Base-by-base conservation (phyloP, 2,888 invertebrate genomes). In the Dorcus parallelipipedus region DNA sequence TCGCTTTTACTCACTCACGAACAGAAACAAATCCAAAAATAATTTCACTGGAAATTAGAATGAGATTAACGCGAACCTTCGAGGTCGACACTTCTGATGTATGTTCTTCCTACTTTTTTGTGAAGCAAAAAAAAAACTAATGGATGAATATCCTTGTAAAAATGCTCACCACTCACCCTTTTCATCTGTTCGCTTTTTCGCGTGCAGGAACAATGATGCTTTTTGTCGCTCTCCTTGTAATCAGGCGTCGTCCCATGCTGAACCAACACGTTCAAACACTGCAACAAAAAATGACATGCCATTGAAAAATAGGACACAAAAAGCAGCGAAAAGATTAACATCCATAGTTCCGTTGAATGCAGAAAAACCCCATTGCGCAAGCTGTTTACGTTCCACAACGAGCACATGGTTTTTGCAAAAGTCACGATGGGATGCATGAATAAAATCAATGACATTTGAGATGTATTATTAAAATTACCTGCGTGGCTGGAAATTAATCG, bases 201-300 rank as follows among this genome's bases (percentile, higher is more conserved):
- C 14, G 71, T 69, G 67, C 82, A 81, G 2, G 80, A 79, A 70
- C 79, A 78, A 65, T 76, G 68, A 66, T 74, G 64, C 68, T 78
- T 69, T 57, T 69, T 67, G 8, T 74, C 73, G 68, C 78, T 75
- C 68, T 82, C 81, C 74, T 82, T 82, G 74, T 84, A 85, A 71
- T 88, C 87, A 51, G 87, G 84, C 9, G 85, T 83, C 6, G 90
- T 87, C 3, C 92, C 91, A 61, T 91, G 90, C 63, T 91, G 90
- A 49, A 93, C 90, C 71, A 94, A 74, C 60, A 91, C 85, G 72
- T 90, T 91, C 61, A 93, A 79, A 75, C 92, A 92, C 93, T 93
- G 81, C 20, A 72, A 73, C 14, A 38, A 9, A 50, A 53, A 51
- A 57, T 38, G 10, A 33, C 49, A 56, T 23, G 49, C 39, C 49